Conservation (phyloP, 2,888 invertebrate species). For the Drosophila flavopinicola region DNA sequence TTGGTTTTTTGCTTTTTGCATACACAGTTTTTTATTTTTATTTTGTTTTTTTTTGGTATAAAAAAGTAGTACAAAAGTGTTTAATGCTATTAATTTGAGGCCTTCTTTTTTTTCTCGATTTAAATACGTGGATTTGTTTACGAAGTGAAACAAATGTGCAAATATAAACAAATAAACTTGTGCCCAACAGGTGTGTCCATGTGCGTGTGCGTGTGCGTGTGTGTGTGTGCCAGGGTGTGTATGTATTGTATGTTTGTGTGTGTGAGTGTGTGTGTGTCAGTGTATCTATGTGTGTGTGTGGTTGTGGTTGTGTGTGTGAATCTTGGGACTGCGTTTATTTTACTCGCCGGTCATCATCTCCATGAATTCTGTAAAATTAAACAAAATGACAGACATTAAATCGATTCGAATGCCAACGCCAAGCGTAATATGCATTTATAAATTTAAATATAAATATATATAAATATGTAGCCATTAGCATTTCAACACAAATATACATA, state of each 20-base stretch:
- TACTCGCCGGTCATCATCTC: conserved; percentile 98
- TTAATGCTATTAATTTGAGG: conserved; percentile 61
- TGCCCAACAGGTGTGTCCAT: conserved; percentile 60
- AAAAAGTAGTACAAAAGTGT: conserved; percentile 73
- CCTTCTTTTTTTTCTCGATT: conserved; percentile 42
- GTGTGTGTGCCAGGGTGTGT: conserved; percentile 19
- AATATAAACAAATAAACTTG: conserved; percentile 66
- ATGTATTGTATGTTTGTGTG: conserved; percentile 15
- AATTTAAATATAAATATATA: conserved; percentile 23
- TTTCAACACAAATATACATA: background rate
- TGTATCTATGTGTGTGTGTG: conserved; percentile 19
- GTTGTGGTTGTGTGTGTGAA: conserved; percentile 28
- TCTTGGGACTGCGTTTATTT: conserved; percentile 78
- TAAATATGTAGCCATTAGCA: background rate
- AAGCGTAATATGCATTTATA: conserved; percentile 36
- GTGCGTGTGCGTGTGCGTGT: conserved; percentile 9
- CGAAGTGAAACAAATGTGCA: conserved; percentile 71
- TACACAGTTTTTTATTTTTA: conserved; percentile 58
- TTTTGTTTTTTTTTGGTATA: conserved; percentile 59
- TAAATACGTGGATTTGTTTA: conserved; percentile 73
- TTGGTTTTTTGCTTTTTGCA: conserved; percentile 51
- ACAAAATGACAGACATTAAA: conserved; percentile 71
- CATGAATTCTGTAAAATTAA: conserved; percentile 94
- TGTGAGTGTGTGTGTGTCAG: conserved; percentile 7
- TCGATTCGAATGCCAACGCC: conserved; percentile 30